Conservation (phyloP, 2,113 vertebrate genomes). For the Tiliqua scincoides region DNA sequence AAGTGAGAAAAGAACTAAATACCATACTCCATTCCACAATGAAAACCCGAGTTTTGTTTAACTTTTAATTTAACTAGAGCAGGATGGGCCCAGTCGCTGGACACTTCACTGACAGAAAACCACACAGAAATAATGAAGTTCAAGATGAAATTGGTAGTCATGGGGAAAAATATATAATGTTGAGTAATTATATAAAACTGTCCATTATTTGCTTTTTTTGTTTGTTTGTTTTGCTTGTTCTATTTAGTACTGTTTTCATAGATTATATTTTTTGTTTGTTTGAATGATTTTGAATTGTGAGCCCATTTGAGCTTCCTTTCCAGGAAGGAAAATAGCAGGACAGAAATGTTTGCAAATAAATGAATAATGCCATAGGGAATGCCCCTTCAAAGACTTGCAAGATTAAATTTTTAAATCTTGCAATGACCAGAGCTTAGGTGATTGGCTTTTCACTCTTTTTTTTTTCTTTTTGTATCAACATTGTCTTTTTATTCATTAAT, state of each 20-base stretch:
- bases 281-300: too few relatives aligned
- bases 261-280: too few relatives aligned
- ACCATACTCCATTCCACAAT: not conserved
- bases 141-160: not conserved
- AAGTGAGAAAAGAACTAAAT: not conserved
- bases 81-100: too few relatives aligned
- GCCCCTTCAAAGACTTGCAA: not conserved
- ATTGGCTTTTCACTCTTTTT: not conserved
- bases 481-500: constrained; percentile 19
- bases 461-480: not conserved
- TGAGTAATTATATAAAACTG: not conserved
- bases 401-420: not conserved
- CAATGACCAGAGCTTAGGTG: not conserved
- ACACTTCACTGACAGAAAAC: not conserved
- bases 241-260: too few relatives aligned
- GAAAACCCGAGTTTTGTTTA: not conserved
- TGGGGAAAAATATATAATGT: not conserved
- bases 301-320: too few relatives aligned
- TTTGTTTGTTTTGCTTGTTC: too few relatives aligned
- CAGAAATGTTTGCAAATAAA: too few relatives aligned
- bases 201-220: too few relatives aligned
- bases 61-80: not conserved
- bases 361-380: too few relatives aligned
- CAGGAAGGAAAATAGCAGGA: too few relatives aligned
- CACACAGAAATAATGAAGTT: not conserved